Evolutionary conservation across 2,797 vertebrate genomes (phyloP).

Genomic region (Forpus xanthops): DNA sequence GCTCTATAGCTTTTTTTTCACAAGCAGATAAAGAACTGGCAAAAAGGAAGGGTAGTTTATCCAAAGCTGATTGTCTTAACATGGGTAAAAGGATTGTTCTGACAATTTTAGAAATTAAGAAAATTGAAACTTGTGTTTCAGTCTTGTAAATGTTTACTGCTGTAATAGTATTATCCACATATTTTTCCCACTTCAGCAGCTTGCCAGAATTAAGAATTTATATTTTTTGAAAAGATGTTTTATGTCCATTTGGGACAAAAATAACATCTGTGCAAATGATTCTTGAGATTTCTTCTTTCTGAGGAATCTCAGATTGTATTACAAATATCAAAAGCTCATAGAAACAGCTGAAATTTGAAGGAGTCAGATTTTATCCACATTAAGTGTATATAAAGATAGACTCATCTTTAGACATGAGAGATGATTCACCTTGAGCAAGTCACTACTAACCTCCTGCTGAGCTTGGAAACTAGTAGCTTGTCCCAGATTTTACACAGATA

Average conservation of each 20-base stretch:
- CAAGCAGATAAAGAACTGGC: neutral
- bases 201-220: neutral
- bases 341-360: neutral
- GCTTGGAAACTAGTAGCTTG: neutral
- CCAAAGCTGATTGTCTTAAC: neutral
- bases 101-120: neutral
- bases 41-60: neutral
- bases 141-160: neutral
- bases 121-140: neutral
- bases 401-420: neutral
- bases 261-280: neutral
- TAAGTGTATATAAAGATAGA: neutral
- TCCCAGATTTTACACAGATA: neutral
- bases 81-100: neutral
- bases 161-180: neutral
- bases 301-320: neutral
- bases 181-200: neutral
- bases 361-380: neutral
- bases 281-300: neutral
- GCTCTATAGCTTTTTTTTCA: neutral
- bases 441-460: neutral
- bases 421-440: constrained; percentile 11
- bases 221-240: neutral
- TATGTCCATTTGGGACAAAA: neutral
- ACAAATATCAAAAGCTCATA: neutral